Base-by-base conservation (phyloP, 2,113 vertebrate genomes). In the Syrmaticus mikado region DNA sequence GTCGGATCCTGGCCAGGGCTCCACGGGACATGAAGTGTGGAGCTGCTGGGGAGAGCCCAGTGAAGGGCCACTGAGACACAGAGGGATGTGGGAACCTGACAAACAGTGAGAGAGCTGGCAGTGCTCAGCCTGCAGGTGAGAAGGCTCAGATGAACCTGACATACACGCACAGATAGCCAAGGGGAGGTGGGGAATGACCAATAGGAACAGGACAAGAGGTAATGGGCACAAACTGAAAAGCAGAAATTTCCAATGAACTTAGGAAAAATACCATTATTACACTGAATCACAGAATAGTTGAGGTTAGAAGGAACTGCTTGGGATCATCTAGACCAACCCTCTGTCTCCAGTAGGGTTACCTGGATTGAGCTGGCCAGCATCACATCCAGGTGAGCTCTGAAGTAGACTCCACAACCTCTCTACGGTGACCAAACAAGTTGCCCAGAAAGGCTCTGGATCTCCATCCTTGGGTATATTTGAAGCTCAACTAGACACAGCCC, bases 401-500 rank as follows among this genome's bases (percentile, higher is more conserved):
- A 55, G 16, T 30, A 32, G 17, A 57, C 53, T 32, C 30, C 53
- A 57, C 30, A 30, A 32, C 53, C 30, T 30, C 53, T 30, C 53
- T 57, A 32, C 32, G 30, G 53, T 10, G 30, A 32, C 10, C 53
- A 55, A 32, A 57, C 9, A 16, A 11, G 38, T 22, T 72, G 58
- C 58, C 46, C 62, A 25, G 36, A 10, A 61, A 6, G 52, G 32
- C 38, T 41, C 28, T 13, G 50, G 28, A 45, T 20, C 50, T 48
- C 64, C 70, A 81, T 32, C 40, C 88, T 32, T 57, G 30, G 53
- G 28, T 57, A 21, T 21, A 58, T 13, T 21, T 58, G 57, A n/a
- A n/a, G 57, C 57, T 32, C 66, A 22, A 1, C 0, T 0, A 22
- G 55, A 34, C 32, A 34, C 0, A 1, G 46, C 16, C 8, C 53